Base-by-base conservation (phyloP, 2,888 invertebrate species). In the Stomorhina lunata region DNA sequence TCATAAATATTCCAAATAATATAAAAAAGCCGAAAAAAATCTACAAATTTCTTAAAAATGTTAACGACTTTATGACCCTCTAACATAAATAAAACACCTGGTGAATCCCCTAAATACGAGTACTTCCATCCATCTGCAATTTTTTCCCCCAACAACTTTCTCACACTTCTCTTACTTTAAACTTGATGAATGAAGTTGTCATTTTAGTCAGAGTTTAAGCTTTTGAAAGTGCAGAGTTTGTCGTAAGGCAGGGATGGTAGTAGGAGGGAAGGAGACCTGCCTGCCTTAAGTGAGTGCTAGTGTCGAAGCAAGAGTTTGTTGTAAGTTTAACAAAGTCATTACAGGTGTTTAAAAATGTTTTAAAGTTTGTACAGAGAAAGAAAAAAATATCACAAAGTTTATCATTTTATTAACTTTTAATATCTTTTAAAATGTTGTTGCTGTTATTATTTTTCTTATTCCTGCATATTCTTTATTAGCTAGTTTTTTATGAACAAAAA, bases 101-200 rank as follows among this genome's bases (percentile, higher is more conserved):
- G n/a, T n/a, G n/a, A n/a, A n/a, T n/a, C n/a, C n/a, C n/a, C n/a
- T n/a, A n/a, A n/a, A n/a, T n/a, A n/a, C n/a, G n/a, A n/a, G n/a
- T n/a, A n/a, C n/a, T n/a, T n/a, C n/a, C n/a, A n/a, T n/a, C n/a
- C n/a, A n/a, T n/a, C n/a, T 43, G 45, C 48, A 10, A 25, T 4
- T 55, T 4, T 15, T 20, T 12, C 9, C 37, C n/a, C 10, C 25
- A 45, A 32, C 27, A 9, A 29, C 17, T 37, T 29, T n/a, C 17
- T 50, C 27, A 17, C 15, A 17, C n/a, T 48, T 25, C n/a, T 59
- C 1, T 37, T 48, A 48, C 65, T 32, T 10, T 37, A 53, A 78
- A 69, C 63, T 57, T 82, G 82, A 75, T 79, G 75, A 59, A 82
- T 66, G 37, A 66, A 79, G 57, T 75, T 78, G 75, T 71, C 69